These are phyloP conservation scores for Thereva nobilitata DNA, from an alignment of 2,888 invertebrate genomes.

Conservation along the genomic window DNA sequence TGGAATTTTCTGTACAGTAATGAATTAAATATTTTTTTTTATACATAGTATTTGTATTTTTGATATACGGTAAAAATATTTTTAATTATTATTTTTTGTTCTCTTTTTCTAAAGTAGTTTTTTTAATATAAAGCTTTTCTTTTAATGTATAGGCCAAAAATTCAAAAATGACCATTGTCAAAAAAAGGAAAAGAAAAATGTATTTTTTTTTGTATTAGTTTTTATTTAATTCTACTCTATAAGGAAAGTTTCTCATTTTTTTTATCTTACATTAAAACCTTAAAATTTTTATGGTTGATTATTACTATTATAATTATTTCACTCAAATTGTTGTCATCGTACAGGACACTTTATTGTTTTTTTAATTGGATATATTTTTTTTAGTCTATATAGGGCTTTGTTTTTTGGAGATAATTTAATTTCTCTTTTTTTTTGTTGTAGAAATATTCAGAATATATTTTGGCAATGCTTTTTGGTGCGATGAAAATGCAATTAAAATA, in stretches of 20 bases:
- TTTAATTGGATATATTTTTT: conserved; percentile 19
- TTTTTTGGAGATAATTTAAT: conserved; percentile 3
- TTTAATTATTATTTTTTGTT: not conserved
- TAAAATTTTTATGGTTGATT: conserved; percentile 25
- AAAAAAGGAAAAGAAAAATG: not conserved
- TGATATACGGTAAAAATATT: not conserved
- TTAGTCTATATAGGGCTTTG: conserved; percentile 5
- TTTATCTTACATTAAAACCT: conserved; percentile 25
- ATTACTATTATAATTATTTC: conserved; percentile 24
- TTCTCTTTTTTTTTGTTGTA: not conserved
- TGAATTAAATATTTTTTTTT: too few species aligned
- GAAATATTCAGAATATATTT: too few species aligned
- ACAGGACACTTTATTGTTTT: conserved; percentile 32
- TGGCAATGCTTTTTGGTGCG: too few species aligned
- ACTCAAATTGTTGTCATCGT: conserved; percentile 33
- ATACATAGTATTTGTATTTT: too few species aligned
- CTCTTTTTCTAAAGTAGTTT: conserved; percentile 3
- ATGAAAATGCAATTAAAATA: too few species aligned
- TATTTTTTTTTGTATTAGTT: too few species aligned
- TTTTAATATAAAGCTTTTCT: conserved; percentile 29
- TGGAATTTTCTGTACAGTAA: too few species aligned
- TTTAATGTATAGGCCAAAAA: conserved; percentile 28
- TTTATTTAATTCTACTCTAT: too few species aligned
- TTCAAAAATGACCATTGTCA: conserved; percentile 29
- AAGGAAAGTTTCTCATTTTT: not conserved